Base-by-base conservation (phyloP, 2,888 invertebrate genomes). In the Kryphioiulus occultus region DNA sequence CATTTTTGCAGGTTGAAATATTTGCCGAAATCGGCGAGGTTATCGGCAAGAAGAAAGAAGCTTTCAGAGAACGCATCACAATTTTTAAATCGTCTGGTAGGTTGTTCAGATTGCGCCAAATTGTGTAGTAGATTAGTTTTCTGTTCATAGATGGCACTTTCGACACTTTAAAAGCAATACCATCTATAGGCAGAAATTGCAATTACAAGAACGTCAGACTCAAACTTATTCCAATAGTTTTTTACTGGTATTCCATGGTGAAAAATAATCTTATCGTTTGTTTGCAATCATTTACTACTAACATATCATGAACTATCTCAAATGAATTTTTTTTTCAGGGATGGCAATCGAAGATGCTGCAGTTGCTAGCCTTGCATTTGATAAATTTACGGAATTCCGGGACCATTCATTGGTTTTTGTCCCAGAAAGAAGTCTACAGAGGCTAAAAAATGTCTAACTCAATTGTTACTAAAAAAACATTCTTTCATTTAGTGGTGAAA, bases 301-400 rank as follows among this genome's bases (percentile, higher is more conserved):
- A 44, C 44, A 44, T 1, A 44, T 44, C 15, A 44, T 4, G 9
- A 15, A 44, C 10, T 4, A 9, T 44, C 44, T 44, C 44, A 44
- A 12, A 78, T 78, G 26, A 15, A 0, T 30, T 30, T 15, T 30
- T 4, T 15, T 78, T 78, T 2, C 30, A 78, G 78, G 78, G 3
- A 78, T 78, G 78, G 78, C 78, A 78, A 78, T 78, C 30, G 78
- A 78, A 78, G 78, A 78, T 26, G 78, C 78, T 78, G 78, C 78
- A 0, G 78, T 78, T 15, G 30, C 78, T 26, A 30, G 30, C 78
- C 78, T 78, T 26, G 78, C 78, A 30, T 0, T 78, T 15, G 30
- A 78, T 26, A 78, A 78, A 78, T 78, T 30, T 78, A 30, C 10
- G 17, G 7, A 78, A 17, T 78, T 30, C 12, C 26, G 12, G 10